Evolutionary conservation across 2,113 vertebrate genomes (phyloP).

Genomic region (Grammomys surdaster): DNA sequence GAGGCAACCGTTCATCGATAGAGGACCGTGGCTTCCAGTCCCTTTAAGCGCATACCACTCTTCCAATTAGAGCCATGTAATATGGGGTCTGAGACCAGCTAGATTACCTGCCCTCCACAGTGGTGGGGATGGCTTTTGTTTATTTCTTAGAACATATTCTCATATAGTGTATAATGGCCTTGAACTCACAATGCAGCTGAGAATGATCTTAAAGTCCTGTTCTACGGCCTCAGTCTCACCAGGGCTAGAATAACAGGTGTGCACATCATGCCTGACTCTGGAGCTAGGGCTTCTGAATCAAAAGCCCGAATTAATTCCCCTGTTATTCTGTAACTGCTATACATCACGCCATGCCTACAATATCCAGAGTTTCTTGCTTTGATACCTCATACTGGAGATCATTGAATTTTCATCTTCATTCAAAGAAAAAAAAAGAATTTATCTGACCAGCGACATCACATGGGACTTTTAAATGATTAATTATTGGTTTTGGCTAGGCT

Average conservation of each 20-base stretch:
- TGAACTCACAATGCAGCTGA: neutral
- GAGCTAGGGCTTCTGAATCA: neutral
- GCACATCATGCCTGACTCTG: neutral
- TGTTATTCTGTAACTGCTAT: neutral
- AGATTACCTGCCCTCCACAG: neutral
- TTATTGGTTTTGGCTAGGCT: neutral
- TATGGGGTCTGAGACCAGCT: neutral
- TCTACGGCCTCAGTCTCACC: neutral
- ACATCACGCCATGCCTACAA: neutral
- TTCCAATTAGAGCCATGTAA: neutral
- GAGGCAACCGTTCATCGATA: neutral
- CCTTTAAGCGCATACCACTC: neutral
- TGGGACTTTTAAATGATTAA: neutral
- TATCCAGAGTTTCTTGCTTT: neutral
- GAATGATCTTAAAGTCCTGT: neutral
- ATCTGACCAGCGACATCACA: conserved; percentile 14
- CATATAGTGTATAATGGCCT: neutral
- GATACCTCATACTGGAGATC: neutral
- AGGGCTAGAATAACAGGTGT: neutral
- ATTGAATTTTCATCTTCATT: conserved; percentile 52
- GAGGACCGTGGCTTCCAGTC: neutral
- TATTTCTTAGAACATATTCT: neutral
- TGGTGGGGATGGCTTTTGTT: neutral
- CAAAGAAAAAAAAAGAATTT: neutral
- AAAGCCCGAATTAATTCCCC: neutral